A percentile compares a stretch with the other conserved stretches of the same genome.
Evolutionary conservation across 2,797 vertebrate species (phyloP).

Genomic region (Heliangelus exortis): DNA sequence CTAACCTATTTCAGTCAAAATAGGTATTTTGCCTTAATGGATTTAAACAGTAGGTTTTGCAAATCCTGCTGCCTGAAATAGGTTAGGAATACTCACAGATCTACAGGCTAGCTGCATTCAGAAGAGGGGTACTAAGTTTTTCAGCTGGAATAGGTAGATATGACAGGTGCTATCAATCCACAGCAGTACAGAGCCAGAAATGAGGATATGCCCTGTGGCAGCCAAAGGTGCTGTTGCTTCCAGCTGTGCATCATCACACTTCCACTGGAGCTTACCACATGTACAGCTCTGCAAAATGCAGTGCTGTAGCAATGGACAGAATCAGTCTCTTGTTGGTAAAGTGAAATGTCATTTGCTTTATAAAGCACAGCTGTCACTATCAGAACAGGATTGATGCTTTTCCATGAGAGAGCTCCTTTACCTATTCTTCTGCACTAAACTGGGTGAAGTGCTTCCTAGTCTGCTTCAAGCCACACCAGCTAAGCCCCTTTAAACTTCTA

Average conservation of each 20-base stretch:
- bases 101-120: not conserved
- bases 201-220: not conserved
- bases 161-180: not conserved
- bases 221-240: not conserved
- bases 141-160: not conserved
- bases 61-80: not conserved
- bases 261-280: not conserved
- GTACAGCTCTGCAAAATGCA: not conserved
- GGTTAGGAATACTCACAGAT: not conserved
- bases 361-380: not conserved
- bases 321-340: not conserved
- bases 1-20: not conserved
- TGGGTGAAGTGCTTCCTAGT: not conserved
- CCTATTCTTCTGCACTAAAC: not conserved
- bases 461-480: not conserved
- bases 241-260: not conserved
- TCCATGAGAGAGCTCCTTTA: not conserved
- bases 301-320: not conserved
- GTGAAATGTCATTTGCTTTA: not conserved
- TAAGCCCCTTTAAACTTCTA: not conserved
- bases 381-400: not conserved
- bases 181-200: not conserved
- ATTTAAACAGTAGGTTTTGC: not conserved
- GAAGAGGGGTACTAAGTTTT: not conserved
- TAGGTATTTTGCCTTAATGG: not conserved